phyloP scores from a whole-genome alignment of 2,888 invertebrate genomes.

The Agrotis clavis region DNA sequence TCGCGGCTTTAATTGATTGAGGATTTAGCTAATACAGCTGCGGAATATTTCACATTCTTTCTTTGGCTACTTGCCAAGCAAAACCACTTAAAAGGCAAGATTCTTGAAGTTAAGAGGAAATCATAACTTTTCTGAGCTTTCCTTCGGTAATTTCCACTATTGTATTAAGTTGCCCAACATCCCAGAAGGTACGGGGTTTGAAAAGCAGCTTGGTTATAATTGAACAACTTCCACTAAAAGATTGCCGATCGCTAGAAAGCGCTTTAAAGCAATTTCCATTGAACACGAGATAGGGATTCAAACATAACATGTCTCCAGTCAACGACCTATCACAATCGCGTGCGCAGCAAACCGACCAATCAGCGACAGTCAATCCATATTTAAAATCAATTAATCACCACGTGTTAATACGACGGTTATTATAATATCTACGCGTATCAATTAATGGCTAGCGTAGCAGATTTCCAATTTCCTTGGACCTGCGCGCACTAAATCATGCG shows the following conservation, averaged over 20 bases:
- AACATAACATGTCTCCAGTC: constrained; percentile 22
- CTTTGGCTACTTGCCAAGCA: background rate
- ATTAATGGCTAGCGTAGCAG: constrained; percentile 64
- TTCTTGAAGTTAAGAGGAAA: constrained; percentile 12
- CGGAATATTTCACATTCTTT: constrained; percentile 27
- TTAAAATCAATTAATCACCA: constrained; percentile 55
- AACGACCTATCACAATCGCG: constrained; percentile 53
- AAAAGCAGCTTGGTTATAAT: background rate
- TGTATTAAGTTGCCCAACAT: background rate
- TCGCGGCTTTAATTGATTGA: constrained; percentile 42
- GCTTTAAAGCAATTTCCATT: constrained; percentile 2
- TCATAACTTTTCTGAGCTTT: constrained; percentile 2
- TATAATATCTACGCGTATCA: constrained; percentile 59
- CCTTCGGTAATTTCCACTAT: background rate
- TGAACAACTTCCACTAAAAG: background rate
- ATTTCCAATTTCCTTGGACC: constrained; percentile 66
- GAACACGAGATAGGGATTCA: constrained; percentile 11
- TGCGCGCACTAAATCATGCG: constrained; percentile 59
- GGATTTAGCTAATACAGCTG: constrained; percentile 21
- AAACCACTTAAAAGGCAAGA: constrained; percentile 11
- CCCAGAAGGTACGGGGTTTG: background rate
- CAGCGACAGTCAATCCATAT: constrained; percentile 34
- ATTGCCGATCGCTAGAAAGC: constrained; percentile 8
- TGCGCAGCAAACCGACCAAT: constrained; percentile 34
- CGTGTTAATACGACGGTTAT: constrained; percentile 58